A percentile compares a stretch with the other conserved stretches of the same genome.
These are phyloP conservation scores for Aphrophora alni DNA, from an alignment of 2,888 invertebrate genomes.

Conservation along the genomic window DNA sequence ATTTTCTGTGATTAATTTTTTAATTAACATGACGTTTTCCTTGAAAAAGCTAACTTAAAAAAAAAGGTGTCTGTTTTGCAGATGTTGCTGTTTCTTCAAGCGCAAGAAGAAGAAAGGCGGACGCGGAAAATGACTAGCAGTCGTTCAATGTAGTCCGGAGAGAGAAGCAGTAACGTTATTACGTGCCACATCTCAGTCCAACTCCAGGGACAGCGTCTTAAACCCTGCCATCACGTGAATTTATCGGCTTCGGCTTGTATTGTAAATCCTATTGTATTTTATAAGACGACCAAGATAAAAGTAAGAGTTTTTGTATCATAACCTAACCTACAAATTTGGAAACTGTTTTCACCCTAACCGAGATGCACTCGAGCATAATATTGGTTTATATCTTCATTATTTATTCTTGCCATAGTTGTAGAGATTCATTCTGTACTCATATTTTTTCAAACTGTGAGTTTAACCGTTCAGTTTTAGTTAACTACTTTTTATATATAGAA, in stretches of 20 bases:
- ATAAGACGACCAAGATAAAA: constrained; percentile 1
- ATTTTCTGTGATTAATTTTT: too few species aligned
- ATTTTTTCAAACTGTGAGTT: not conserved
- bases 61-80: constrained; percentile 63
- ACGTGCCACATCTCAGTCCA: constrained; percentile 68
- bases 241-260: not conserved
- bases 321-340: not conserved
- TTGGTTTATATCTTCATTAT: not conserved
- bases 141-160: constrained; percentile 69
- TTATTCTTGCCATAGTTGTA: not conserved
- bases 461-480: not conserved
- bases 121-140: constrained; percentile 87
- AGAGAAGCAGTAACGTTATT: constrained; percentile 68
- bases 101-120: constrained; percentile 98
- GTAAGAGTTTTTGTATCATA: not conserved
- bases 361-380: not conserved
- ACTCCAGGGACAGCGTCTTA: constrained; percentile 67
- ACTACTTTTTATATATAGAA: not conserved
- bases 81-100: constrained; percentile 99
- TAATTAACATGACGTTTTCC: not conserved
- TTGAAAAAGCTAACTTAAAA: not conserved
- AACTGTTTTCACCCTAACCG: not conserved
- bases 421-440: not conserved
- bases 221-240: constrained; percentile 54
- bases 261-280: not conserved